Base-by-base conservation (phyloP, 2,113 vertebrate species). In the Sinocyclocheilus grahami region DNA sequence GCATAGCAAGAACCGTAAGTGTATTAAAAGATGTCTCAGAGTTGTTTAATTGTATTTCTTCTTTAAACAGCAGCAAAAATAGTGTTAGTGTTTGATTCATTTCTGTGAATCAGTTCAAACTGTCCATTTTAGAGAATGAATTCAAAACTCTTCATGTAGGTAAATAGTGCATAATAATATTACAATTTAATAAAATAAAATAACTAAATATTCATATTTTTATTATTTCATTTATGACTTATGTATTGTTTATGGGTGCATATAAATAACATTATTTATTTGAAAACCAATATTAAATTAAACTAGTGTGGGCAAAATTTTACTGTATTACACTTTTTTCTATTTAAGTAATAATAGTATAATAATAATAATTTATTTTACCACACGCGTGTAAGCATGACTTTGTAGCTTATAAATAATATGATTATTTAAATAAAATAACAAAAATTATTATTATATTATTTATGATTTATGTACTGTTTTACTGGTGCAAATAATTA, bases 1-100 rank as follows among this genome's bases (percentile, higher is more conserved):
- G 94, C 94, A 95, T 91, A 95, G 93, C 92, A 95, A 94, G 90
- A 95, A 95, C 92, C 93, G 93, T 95, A 94, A 95, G 94, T 95
- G 77, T 82, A 12, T 48, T 46, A 20, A 46, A 55, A 42, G 1
- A 58, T 9, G 1, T 9, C 42, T 42, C 7, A 42, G 42, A 42
- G 2, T 69, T 16, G 14, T 69, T 69, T 69, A 30, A 33, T 33
- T 1, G 27, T 14, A 69, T 20, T 71, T 71, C 14, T 71, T 33
- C 16, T 71, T 33, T 30, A 27, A 27, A 67, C 65, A 10, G 30
- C 30, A 37, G 24, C 4, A 69, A 69, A 69, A 20, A 37, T 18
- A 7, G 30, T 8, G 65, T 8, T 3, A 3, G 14, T 18, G 67
- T 22, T 39, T 39, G 18, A 39, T 39, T 72, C 9, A 39, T 72